A percentile compares a stretch with the other conserved stretches of the same genome.
phyloP scores from a whole-genome alignment of 2,888 invertebrate genomes.

The Parnassius smintheus region DNA sequence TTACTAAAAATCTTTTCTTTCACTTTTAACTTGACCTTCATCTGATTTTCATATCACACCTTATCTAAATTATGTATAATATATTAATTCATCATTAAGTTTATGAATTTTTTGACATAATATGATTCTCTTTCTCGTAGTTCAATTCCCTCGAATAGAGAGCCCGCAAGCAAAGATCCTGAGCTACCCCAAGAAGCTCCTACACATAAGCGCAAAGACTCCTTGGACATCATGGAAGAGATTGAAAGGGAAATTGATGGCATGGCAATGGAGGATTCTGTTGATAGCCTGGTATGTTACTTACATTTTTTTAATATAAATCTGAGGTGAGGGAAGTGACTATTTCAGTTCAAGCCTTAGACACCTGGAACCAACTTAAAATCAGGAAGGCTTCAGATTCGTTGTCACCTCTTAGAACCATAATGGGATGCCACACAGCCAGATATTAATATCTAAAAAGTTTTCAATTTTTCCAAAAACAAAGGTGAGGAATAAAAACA shows the following conservation, averaged over 20 bases:
- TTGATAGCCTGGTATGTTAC: conserved; percentile 30
- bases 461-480: too few species aligned
- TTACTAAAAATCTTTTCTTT: too few species aligned
- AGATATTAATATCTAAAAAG: too few species aligned
- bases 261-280: conserved; percentile 87
- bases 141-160: conserved; percentile 22
- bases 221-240: conserved; percentile 81
- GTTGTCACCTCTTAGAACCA: too few species aligned
- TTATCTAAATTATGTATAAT: too few species aligned
- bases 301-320: neutral
- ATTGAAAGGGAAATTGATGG: conserved; percentile 92
- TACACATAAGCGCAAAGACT: conserved; percentile 44
- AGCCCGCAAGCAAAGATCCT: conserved; percentile 9
- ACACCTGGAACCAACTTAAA: too few species aligned
- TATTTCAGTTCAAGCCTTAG: neutral
- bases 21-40: too few species aligned
- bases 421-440: too few species aligned
- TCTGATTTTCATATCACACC: too few species aligned
- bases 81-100: too few species aligned
- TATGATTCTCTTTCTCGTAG: conserved; percentile 18
- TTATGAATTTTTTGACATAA: too few species aligned
- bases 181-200: conserved; percentile 11
- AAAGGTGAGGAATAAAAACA: too few species aligned
- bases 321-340: neutral
- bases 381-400: neutral